phyloP scores from a whole-genome alignment of 2,113 vertebrate genomes.

The Centropristis striata region DNA sequence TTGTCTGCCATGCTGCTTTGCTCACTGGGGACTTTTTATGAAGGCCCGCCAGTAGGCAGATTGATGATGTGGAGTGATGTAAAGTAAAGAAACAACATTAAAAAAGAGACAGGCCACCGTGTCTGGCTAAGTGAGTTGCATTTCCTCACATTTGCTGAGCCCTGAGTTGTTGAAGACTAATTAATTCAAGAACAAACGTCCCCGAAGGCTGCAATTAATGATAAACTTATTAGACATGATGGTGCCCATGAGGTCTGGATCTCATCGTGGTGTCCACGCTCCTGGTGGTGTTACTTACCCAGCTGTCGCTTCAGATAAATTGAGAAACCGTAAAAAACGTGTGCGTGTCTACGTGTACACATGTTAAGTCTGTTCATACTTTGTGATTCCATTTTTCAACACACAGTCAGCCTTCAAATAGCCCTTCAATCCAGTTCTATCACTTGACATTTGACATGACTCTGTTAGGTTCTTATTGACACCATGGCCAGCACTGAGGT shows the following conservation, averaged over 20 bases:
- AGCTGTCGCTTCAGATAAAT: slow-evolving; percentile 78
- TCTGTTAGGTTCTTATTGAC: slow-evolving; percentile 67
- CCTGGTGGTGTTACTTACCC: slow-evolving; percentile 77
- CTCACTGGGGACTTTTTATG: slow-evolving; percentile 43
- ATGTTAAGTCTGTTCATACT: slow-evolving; percentile 32
- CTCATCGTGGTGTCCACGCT: slow-evolving; percentile 70
- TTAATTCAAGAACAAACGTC: slow-evolving; percentile 86
- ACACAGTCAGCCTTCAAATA: slow-evolving; percentile 47
- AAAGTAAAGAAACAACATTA: slow-evolving; percentile 37
- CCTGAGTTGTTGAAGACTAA: slow-evolving; percentile 79
- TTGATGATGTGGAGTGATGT: slow-evolving; percentile 38
- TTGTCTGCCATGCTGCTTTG: slow-evolving; percentile 34
- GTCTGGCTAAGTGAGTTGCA: slow-evolving; percentile 55
- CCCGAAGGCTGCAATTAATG: slow-evolving; percentile 86
- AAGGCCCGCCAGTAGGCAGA: slow-evolving; percentile 52
- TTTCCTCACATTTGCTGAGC: slow-evolving; percentile 71
- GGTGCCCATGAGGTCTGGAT: slow-evolving; percentile 82
- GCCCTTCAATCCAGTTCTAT: slow-evolving; percentile 43
- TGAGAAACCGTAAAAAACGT: slow-evolving; percentile 47
- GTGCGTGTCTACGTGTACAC: neutral
- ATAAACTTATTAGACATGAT: slow-evolving; percentile 86
- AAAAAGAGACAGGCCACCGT: slow-evolving; percentile 33
- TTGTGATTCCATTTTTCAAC: slow-evolving; percentile 57
- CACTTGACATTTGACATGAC: slow-evolving; percentile 65
- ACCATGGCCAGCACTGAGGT: slow-evolving; percentile 28